Evolutionary conservation across 1,140 invertebrate species (phyloP).

Genomic region (Dolichoris vasculosae): DNA sequence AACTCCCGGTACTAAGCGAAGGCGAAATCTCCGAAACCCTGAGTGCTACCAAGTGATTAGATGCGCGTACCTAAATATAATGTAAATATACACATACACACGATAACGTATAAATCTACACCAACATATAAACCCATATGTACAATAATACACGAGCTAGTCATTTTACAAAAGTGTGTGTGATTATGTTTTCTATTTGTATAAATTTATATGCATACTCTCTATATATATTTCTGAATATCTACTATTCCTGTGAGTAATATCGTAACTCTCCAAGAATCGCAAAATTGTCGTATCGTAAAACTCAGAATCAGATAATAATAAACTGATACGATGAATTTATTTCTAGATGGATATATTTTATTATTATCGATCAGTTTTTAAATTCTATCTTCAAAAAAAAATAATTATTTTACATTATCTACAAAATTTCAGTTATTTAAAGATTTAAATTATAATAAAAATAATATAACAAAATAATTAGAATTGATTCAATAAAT

Average conservation of each 20-base stretch:
- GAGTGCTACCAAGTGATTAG: constrained; percentile 42
- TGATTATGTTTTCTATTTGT: too few relatives aligned
- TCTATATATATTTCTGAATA: neutral
- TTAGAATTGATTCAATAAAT: too few relatives aligned
- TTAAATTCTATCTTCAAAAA: neutral
- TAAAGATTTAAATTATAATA: too few relatives aligned
- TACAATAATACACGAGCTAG: too few relatives aligned
- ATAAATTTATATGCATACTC: neutral
- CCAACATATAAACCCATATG: neutral
- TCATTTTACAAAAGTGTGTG: neutral
- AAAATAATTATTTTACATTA: too few relatives aligned
- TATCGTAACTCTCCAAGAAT: constrained; percentile 13
- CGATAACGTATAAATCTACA: neutral
- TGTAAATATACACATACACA: neutral
- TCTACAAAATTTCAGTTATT: too few relatives aligned
- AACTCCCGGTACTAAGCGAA: constrained; percentile 15
- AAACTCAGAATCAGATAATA: constrained; percentile 19
- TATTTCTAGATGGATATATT: neutral
- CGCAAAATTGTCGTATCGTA: constrained; percentile 9
- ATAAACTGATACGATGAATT: neutral
- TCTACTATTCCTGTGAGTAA: neutral
- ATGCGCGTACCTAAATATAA: constrained; percentile 1
- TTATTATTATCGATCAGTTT: neutral
- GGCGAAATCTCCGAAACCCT: constrained; percentile 16
- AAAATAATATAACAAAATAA: too few relatives aligned